Conservation (phyloP, 2,888 invertebrate genomes). For the Dynastes grantii region DNA sequence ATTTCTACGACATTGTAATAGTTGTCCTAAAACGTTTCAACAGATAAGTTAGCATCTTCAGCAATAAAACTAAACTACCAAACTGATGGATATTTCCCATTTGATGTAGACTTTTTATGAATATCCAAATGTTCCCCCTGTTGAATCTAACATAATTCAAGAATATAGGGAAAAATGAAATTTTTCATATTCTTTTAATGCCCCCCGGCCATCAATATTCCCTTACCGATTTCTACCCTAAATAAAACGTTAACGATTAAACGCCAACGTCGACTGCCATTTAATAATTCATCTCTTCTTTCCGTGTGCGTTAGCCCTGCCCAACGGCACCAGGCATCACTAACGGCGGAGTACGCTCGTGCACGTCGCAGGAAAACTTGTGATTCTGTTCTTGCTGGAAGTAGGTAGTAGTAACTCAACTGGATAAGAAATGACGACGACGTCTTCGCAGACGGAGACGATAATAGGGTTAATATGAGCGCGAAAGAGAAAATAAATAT, state of each 20-base stretch:
- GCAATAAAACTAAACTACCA: too few relatives aligned
- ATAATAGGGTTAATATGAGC: conserved; percentile 39
- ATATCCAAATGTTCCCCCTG: too few relatives aligned
- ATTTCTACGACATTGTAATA: too few relatives aligned
- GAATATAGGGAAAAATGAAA: too few relatives aligned
- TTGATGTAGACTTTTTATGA: too few relatives aligned
- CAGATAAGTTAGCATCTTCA: too few relatives aligned
- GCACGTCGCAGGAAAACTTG: conserved; percentile 41
- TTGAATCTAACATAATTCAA: too few relatives aligned
- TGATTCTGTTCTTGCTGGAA: conserved; percentile 39
- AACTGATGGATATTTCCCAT: too few relatives aligned
- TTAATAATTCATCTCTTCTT: conserved; percentile 48
- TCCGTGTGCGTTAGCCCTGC: conserved; percentile 36
- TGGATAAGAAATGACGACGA: conserved; percentile 39
- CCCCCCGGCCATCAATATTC: conserved; percentile 29
- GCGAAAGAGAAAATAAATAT: conserved; percentile 42
- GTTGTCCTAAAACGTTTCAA: too few relatives aligned
- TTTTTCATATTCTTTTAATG: too few relatives aligned
- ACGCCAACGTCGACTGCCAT: conserved; percentile 44
- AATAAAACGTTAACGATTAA: conserved; percentile 49
- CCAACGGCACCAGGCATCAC: conserved; percentile 38
- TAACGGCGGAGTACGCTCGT: conserved; percentile 21
- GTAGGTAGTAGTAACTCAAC: conserved; percentile 37
- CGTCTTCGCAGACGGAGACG: conserved; percentile 32
- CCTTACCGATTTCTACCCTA: conserved; percentile 31